These are phyloP conservation scores for Tursiops truncatus DNA, from an alignment of 2,113 vertebrate species.

Conservation along the genomic window DNA sequence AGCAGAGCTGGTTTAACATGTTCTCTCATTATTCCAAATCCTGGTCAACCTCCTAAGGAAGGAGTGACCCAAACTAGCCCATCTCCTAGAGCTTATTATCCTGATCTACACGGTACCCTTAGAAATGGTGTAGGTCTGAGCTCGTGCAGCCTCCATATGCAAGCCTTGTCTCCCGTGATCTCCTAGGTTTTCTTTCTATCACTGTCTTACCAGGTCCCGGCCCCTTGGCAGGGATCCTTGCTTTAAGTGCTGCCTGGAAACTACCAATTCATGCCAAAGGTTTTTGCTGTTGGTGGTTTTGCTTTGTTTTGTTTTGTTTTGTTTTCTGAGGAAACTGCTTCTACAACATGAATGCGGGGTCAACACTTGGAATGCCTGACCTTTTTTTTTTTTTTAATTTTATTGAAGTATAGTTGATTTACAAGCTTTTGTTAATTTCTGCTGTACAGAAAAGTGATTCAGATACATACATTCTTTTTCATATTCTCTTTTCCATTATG, in stretches of 20 bases:
- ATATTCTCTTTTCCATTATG: no score
- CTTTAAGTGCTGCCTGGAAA: background rate
- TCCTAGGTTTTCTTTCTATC: background rate
- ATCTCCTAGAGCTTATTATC: background rate
- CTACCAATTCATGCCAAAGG: background rate
- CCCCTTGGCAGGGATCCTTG: background rate
- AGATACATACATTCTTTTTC: no score
- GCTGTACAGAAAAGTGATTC: no score
- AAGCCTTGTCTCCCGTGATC: background rate
- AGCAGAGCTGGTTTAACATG: background rate
- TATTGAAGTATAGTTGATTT: no score
- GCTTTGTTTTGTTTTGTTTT: background rate
- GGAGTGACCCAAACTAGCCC: background rate
- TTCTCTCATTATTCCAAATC: background rate
- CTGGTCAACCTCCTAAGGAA: background rate
- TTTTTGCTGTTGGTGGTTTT: background rate
- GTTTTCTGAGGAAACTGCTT: background rate
- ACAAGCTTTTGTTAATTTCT: no score
- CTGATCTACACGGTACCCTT: background rate
- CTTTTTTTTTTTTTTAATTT: no score
- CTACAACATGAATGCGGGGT: background rate
- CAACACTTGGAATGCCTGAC: no score
- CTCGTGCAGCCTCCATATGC: background rate
- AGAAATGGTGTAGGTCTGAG: background rate
- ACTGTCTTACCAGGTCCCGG: no score